phyloP scores from a whole-genome alignment of 2,113 vertebrate species.

The Chaenogobius annularis region DNA sequence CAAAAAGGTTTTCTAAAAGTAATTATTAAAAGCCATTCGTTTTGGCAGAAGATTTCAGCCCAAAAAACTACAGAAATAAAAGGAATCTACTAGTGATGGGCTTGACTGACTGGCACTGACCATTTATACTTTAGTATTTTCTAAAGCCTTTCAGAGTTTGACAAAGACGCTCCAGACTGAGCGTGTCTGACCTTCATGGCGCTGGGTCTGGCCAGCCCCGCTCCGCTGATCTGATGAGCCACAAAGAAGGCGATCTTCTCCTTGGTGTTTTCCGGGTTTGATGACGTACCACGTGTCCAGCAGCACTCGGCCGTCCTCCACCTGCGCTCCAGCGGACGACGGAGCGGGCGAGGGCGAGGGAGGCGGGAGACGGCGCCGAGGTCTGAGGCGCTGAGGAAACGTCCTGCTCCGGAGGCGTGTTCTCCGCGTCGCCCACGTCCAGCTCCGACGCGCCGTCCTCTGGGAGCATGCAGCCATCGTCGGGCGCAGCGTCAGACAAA shows the following conservation, averaged over 20 bases:
- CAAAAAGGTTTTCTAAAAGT: too few relatives aligned
- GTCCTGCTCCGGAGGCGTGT: slow-evolving; percentile 78
- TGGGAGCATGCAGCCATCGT: slow-evolving; percentile 47
- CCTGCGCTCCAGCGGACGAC: slow-evolving; percentile 35
- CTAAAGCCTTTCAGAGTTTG: too few relatives aligned
- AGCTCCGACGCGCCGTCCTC: slow-evolving; percentile 60
- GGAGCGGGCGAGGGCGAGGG: slow-evolving; percentile 9
- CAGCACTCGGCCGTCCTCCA: slow-evolving; percentile 88
- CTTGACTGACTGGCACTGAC: too few relatives aligned
- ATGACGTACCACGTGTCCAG: slow-evolving; percentile 97
- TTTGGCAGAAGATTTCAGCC: too few relatives aligned
- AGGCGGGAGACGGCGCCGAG: slow-evolving; percentile 47
- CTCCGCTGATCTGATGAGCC: slow-evolving; percentile 88
- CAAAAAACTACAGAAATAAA: too few relatives aligned
- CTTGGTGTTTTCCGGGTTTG: slow-evolving; percentile 95
- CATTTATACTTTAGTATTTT: too few relatives aligned
- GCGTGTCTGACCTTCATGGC: slow-evolving; percentile 82
- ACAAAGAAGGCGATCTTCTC: slow-evolving; percentile 98
- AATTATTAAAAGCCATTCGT: too few relatives aligned
- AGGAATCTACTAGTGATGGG: too few relatives aligned
- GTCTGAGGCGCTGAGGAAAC: slow-evolving; percentile 37
- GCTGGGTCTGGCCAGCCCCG: slow-evolving; percentile 75
- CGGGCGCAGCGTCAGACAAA: slow-evolving; percentile 48
- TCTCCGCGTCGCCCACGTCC: slow-evolving; percentile 78
- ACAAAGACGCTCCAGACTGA: too few relatives aligned